Evolutionary conservation across 2,797 vertebrate species (phyloP).

Genomic region (Champsocephalus esox): DNA sequence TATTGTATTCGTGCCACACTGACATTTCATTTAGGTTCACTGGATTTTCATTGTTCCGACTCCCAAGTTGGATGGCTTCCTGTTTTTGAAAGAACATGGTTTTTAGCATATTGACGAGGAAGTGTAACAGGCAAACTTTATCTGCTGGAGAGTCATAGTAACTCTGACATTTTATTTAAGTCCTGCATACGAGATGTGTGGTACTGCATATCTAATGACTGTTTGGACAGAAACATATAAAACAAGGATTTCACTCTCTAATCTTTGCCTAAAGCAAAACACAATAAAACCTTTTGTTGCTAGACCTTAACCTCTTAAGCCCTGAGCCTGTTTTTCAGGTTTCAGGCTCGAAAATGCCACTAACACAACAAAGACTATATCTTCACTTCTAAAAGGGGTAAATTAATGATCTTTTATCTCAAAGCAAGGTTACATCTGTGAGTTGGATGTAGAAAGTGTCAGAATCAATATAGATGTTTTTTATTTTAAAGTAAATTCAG

Average conservation of each 20-base stretch:
- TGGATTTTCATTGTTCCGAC: constrained; percentile 46
- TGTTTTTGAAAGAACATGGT: constrained; percentile 26
- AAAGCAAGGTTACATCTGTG: too few relatives aligned
- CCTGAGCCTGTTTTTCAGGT: too few relatives aligned
- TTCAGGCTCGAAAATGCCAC: too few relatives aligned
- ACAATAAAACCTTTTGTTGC: background rate
- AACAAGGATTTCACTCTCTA: background rate
- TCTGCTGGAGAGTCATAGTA: background rate
- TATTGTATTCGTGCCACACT: constrained; percentile 61
- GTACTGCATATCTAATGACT: background rate
- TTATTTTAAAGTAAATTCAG: too few relatives aligned
- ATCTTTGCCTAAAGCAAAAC: background rate
- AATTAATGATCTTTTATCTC: too few relatives aligned
- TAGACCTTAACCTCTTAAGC: background rate
- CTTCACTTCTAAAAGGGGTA: too few relatives aligned
- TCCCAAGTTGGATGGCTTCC: constrained; percentile 7
- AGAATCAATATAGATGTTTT: too few relatives aligned
- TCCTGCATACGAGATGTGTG: background rate
- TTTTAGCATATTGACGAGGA: constrained; percentile 5
- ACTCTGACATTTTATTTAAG: background rate
- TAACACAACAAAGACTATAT: too few relatives aligned
- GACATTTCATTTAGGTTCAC: constrained; percentile 57
- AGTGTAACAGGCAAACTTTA: background rate
- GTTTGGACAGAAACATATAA: background rate
- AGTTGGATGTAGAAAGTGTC: too few relatives aligned